Evolutionary conservation across 2,888 invertebrate species (phyloP), one percentile per base, ranked within the genome.

Genomic region (Melieria picta): DNA sequence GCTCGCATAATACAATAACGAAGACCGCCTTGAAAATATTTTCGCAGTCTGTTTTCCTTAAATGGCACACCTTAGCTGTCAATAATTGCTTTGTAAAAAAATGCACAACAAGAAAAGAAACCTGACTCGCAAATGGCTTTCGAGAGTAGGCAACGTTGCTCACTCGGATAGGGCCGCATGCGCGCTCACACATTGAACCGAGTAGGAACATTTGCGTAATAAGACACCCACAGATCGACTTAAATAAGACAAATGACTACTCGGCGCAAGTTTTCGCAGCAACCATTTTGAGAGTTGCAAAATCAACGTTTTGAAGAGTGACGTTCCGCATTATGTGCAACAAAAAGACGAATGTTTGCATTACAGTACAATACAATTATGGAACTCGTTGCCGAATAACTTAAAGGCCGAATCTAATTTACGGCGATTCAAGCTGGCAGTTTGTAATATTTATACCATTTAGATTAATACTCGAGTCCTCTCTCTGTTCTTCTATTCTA

Each of bases 1-100:
- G 16, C 16, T 50, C 50, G 13, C 67, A 43, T 50, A 60, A 60
- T 52, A 52, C 60, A 67, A 67, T 50, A 52, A 16, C 43, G n/a
- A 16, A 30, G 52, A 45, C 9, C 52, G 52, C 52, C 61, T 67
- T 67, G 60, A 67, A 67, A 67, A 67, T 60, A 67, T 60, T 47
- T 60, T 50, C 10, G 43, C 43, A 30, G 50, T 60, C 67, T 50
- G 61, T 30, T 30, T 30, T 10, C 67, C 60, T 52, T 67, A 58
- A 60, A 67, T 60, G 67, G 67, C 9, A 61, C 60, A 52, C 60
- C 67, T 67, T 16, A 61, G 7, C 50, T 52, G 13, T 60, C 60
- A 45, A 60, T 16, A 67, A 67, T 52, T 52, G 48, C 30, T 30
- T 52, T 50, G 43, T 30, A 52, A 60, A 45, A 65, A 43, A 13